Percentiles rank a stretch among this genome's conserved stretches.
Conservation (phyloP, 2,888 invertebrate genomes). For the Stenichneumon culpator region DNA sequence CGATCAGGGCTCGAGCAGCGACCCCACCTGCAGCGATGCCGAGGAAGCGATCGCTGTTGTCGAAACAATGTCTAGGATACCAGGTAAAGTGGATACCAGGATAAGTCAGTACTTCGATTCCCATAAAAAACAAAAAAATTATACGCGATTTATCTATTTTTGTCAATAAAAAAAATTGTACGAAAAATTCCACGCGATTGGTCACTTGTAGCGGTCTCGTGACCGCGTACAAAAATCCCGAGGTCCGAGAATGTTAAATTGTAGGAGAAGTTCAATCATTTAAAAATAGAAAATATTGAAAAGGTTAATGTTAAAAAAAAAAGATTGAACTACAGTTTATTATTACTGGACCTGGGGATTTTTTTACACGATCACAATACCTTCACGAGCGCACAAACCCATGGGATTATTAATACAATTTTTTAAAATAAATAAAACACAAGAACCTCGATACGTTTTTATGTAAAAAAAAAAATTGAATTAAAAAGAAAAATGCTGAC, state of each 20-base stretch:
- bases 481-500: neutral
- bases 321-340: neutral
- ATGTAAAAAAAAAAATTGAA: neutral
- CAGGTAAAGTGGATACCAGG: conserved; percentile 74
- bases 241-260: neutral
- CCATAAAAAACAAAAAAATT: too few relatives aligned
- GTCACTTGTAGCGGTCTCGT: neutral
- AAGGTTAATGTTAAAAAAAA: conserved; percentile 3
- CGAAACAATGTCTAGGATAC: conserved; percentile 80
- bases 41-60: conserved; percentile 82
- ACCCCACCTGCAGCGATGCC: conserved; percentile 82
- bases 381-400: neutral
- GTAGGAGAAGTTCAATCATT: neutral
- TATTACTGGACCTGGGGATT: neutral
- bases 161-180: neutral
- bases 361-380: neutral
- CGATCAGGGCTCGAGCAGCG: conserved; percentile 80
- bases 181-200: neutral
- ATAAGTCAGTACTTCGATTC: too few relatives aligned
- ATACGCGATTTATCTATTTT: neutral
- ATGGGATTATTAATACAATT: neutral
- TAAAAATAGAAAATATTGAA: neutral
- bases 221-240: neutral
- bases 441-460: too few relatives aligned
- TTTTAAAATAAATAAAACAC: neutral